Percentiles rank a stretch among this genome's conserved stretches.
Conservation (phyloP, 1,140 invertebrate species). For the Leguminivora glycinivorella region DNA sequence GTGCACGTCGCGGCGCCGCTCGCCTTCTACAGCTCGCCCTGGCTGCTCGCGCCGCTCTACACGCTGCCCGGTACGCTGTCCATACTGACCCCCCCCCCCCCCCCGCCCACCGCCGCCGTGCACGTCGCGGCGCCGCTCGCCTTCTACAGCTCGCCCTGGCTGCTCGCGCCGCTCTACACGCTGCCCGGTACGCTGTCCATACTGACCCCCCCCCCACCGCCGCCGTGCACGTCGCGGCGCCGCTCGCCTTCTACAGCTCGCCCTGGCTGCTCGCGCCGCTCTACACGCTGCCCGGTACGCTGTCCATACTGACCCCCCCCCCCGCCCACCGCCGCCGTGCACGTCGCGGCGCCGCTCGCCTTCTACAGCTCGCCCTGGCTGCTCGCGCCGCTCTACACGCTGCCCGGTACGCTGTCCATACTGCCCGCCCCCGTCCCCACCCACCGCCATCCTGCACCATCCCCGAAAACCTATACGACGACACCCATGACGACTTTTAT, state of each 20-base stretch:
- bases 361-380: slow-evolving; percentile 68
- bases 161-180: slow-evolving; percentile 81
- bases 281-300: too few species aligned
- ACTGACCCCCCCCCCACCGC: too few species aligned
- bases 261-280: too few species aligned
- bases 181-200: slow-evolving; percentile 41
- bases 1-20: slow-evolving; percentile 46
- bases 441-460: slow-evolving; percentile 42
- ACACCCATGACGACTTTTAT: too few species aligned
- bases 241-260: too few species aligned
- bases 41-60: slow-evolving; percentile 81
- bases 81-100: too few species aligned
- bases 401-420: slow-evolving; percentile 42
- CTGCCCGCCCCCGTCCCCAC: too few species aligned
- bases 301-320: too few species aligned
- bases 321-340: slow-evolving; percentile 41
- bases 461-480: too few species aligned
- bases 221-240: slow-evolving; percentile 44
- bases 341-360: slow-evolving; percentile 42
- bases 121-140: slow-evolving; percentile 43
- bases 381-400: slow-evolving; percentile 80
- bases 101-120: slow-evolving; percentile 40
- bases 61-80: slow-evolving; percentile 55
- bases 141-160: slow-evolving; percentile 65
- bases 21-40: slow-evolving; percentile 53